A percentile compares a stretch with the other conserved stretches of the same genome.
Conservation (phyloP, 2,113 vertebrate species). For the Perccottus glenii region DNA sequence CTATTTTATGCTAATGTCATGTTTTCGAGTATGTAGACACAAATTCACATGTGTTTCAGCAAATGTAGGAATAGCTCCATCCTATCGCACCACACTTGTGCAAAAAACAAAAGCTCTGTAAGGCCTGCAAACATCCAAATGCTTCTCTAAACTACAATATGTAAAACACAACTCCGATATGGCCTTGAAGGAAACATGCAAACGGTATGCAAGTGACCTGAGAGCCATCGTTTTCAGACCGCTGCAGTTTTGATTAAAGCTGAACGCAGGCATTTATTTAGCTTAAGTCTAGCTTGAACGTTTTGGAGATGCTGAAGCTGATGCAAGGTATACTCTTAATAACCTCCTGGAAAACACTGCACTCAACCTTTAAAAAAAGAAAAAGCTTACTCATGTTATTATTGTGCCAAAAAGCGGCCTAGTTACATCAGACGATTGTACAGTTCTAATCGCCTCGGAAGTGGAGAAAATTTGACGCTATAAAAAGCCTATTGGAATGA, state of each 20-base stretch:
- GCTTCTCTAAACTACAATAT: no score
- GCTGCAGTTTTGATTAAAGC: background rate
- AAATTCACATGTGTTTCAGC: no score
- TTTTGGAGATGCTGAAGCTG: constrained; percentile 7
- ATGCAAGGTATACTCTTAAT: constrained; percentile 49
- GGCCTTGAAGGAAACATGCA: constrained; percentile 9
- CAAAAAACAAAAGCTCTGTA: no score
- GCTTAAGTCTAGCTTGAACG: constrained; percentile 3
- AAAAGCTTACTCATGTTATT: constrained; percentile 33
- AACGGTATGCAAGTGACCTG: constrained; percentile 11
- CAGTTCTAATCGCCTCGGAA: constrained; percentile 52
- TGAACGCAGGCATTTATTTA: constrained; percentile 15
- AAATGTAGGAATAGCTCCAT: no score
- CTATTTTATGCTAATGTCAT: no score
- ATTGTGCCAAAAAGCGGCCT: constrained; percentile 20
- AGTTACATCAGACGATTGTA: constrained; percentile 47
- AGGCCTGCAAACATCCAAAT: no score
- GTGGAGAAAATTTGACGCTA: constrained; percentile 32
- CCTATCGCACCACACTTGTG: no score
- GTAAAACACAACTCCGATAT: no score
- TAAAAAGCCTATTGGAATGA: constrained; percentile 61
- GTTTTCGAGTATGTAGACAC: no score
- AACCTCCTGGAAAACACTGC: constrained; percentile 35
- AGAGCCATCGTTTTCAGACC: background rate
- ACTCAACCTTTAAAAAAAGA: constrained; percentile 30